Conservation (phyloP, 2,888 invertebrate species). For the Orchesellides sinensis region DNA sequence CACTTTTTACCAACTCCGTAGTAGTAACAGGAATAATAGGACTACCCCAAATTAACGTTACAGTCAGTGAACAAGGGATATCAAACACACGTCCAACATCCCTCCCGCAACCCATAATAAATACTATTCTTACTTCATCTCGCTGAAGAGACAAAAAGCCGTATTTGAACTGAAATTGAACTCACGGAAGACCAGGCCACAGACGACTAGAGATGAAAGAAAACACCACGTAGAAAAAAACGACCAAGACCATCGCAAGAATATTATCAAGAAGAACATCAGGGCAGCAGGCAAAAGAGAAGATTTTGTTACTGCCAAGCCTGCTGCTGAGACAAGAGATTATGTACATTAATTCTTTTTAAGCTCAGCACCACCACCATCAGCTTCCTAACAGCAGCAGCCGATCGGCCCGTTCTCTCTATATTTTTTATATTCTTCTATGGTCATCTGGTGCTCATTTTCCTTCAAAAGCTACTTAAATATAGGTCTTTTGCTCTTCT, state of each 20-base stretch:
- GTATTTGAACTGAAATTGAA: no score
- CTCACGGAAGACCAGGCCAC: no score
- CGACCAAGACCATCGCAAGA: slow-evolving; percentile 55
- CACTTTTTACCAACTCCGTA: no score
- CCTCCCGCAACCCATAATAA: no score
- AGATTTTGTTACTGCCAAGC: background rate
- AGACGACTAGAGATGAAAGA: background rate
- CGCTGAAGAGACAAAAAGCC: no score
- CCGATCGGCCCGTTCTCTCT: background rate
- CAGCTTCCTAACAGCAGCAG: background rate
- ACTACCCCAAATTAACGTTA: slow-evolving; percentile 11
- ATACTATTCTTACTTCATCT: no score
- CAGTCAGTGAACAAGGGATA: no score
- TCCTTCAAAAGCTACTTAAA: background rate
- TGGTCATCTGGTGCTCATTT: slow-evolving; percentile 21
- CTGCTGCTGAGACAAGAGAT: background rate
- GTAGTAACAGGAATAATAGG: no score
- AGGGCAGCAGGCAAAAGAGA: slow-evolving; percentile 21
- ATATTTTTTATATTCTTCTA: background rate
- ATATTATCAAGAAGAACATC: slow-evolving; percentile 46
- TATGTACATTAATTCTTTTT: slow-evolving; percentile 2
- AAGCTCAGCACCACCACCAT: background rate
- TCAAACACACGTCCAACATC: no score
- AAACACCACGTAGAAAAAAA: background rate
- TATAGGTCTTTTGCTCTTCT: background rate